Evolutionary conservation across 2,113 vertebrate species (phyloP).

Genomic region (Hydrolagus affinis): DNA sequence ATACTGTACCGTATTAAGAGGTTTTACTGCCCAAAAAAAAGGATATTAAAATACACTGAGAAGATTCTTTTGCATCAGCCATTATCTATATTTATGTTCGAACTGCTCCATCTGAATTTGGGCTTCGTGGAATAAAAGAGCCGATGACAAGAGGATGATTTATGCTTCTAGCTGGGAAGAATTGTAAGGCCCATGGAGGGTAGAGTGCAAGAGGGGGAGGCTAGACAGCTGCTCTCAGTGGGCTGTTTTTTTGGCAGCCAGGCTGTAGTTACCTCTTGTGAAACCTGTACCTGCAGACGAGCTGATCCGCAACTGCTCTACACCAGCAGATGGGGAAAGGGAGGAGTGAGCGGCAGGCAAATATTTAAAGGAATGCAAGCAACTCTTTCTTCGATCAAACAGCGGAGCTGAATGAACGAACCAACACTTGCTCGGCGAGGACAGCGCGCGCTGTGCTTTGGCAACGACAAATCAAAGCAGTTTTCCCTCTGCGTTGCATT

Average conservation of each 20-base stretch:
- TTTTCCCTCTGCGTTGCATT: neutral
- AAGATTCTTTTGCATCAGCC: slow-evolving; percentile 56
- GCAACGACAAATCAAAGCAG: slow-evolving; percentile 37
- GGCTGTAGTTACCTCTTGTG: slow-evolving; percentile 53
- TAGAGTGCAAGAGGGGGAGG: slow-evolving; percentile 61
- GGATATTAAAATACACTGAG: neutral
- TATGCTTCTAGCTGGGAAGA: slow-evolving; percentile 73
- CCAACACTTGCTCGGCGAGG: slow-evolving; percentile 47
- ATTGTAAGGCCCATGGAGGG: slow-evolving; percentile 65
- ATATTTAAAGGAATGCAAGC: slow-evolving; percentile 49
- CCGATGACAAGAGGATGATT: slow-evolving; percentile 82
- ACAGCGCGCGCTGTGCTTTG: slow-evolving; percentile 44
- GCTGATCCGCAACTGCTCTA: slow-evolving; percentile 25
- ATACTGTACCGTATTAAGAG: slow-evolving; percentile 13
- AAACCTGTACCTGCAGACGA: slow-evolving; percentile 31
- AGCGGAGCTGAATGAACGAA: slow-evolving; percentile 56
- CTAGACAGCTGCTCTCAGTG: slow-evolving; percentile 75
- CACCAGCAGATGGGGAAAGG: slow-evolving; percentile 22
- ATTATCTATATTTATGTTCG: slow-evolving; percentile 44
- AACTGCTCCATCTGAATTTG: slow-evolving; percentile 68
- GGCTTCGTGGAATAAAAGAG: slow-evolving; percentile 72
- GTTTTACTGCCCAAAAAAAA: slow-evolving; percentile 1
- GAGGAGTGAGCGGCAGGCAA: slow-evolving; percentile 51
- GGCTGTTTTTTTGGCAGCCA: slow-evolving; percentile 66
- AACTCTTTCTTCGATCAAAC: slow-evolving; percentile 57